Conservation (phyloP, 2,113 vertebrate genomes). For the Fregata magnificens region DNA sequence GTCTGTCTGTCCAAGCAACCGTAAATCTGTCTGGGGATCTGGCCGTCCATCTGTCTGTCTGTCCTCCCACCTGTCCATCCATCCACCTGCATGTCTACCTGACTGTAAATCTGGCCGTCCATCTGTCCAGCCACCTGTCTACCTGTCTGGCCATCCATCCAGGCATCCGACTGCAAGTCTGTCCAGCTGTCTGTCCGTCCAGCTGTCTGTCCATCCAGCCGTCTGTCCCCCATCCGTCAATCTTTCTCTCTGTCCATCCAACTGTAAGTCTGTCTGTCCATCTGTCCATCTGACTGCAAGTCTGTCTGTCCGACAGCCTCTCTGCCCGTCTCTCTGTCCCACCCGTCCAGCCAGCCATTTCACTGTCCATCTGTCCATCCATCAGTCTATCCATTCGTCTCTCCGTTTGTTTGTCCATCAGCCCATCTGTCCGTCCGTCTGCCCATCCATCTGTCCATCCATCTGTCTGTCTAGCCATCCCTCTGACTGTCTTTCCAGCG, state of each 20-base stretch:
- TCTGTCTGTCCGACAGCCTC: not conserved
- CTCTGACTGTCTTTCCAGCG: no score
- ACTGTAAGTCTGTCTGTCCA: not conserved
- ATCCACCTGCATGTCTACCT: not conserved
- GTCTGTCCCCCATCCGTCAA: not conserved
- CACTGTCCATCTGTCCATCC: not conserved
- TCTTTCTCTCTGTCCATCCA: not conserved
- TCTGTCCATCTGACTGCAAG: not conserved
- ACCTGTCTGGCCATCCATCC: not conserved
- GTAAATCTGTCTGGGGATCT: no score
- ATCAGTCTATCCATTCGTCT: no score
- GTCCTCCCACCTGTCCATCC: not conserved
- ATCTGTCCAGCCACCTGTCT: not conserved
- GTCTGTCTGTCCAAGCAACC: no score
- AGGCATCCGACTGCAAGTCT: not conserved
- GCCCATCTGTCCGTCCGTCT: not conserved
- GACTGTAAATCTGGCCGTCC: no score
- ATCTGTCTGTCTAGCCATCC: not conserved
- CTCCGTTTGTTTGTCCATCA: not conserved
- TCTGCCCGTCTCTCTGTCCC: not conserved
- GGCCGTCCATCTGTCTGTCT: not conserved
- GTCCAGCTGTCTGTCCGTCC: not conserved
- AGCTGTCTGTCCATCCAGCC: not conserved
- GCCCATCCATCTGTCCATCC: not conserved
- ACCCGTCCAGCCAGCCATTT: not conserved